These are phyloP conservation scores for Drosophila dunni DNA, from an alignment of 1,140 invertebrate genomes.

Conservation along the genomic window DNA sequence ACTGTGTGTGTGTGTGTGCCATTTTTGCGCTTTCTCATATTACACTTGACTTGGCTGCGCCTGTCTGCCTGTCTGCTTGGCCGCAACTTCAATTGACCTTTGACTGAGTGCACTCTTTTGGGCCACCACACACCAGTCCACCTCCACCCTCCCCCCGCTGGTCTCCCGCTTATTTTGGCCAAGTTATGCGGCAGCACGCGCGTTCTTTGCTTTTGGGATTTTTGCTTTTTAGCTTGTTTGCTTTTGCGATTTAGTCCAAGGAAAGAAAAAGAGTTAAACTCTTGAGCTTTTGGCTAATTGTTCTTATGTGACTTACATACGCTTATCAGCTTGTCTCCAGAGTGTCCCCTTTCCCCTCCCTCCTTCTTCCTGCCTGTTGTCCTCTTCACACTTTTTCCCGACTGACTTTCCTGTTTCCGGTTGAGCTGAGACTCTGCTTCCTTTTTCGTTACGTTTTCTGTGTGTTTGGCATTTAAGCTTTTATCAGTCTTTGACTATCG, in stretches of 20 bases:
- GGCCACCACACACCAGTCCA: constrained; percentile 5
- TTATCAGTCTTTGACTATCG: constrained; percentile 63
- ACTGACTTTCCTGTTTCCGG: constrained; percentile 44
- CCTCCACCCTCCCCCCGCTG: neutral
- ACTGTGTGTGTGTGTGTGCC: constrained; percentile 40
- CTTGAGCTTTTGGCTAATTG: constrained; percentile 71
- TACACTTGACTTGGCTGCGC: constrained; percentile 74
- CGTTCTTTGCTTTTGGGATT: constrained; percentile 29
- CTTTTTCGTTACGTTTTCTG: constrained; percentile 26
- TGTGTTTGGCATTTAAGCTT: constrained; percentile 54
- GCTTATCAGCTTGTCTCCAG: constrained; percentile 51
- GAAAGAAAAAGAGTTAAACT: constrained; percentile 39
- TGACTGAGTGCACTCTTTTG: constrained; percentile 53
- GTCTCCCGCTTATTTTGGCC: constrained; percentile 55
- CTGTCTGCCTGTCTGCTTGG: constrained; percentile 60
- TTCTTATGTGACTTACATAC: constrained; percentile 79
- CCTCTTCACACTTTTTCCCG: constrained; percentile 1
- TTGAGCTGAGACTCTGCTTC: constrained; percentile 27
- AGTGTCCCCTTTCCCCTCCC: neutral
- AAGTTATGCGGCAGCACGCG: constrained; percentile 79
- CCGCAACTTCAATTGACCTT: constrained; percentile 82
- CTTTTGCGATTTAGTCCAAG: constrained; percentile 34
- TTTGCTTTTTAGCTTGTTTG: constrained; percentile 62
- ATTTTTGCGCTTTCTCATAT: constrained; percentile 78
- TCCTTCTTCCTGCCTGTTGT: neutral